These are phyloP conservation scores for Hemicentrotus pulcherrimus DNA, from an alignment of 35 echinoderm and acorn worm species.

Conservation along the genomic window DNA sequence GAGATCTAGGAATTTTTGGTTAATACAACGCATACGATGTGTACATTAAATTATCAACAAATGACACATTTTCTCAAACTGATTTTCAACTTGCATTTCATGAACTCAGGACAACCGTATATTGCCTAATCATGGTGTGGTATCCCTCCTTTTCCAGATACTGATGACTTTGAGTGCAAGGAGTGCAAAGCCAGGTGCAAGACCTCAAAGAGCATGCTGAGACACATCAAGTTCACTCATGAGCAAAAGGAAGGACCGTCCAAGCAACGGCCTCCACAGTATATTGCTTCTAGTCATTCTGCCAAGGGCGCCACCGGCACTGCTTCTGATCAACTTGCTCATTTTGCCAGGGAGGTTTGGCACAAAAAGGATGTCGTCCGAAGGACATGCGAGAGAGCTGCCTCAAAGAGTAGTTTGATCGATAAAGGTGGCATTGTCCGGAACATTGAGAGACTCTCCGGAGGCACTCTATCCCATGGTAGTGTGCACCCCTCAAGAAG, in stretches of 20 bases:
- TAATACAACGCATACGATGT: too few relatives aligned
- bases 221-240: conserved; percentile 1
- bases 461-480: neutral
- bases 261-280: neutral
- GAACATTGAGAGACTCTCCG: neutral
- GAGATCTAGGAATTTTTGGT: too few relatives aligned
- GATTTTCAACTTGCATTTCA: too few relatives aligned
- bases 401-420: neutral
- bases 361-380: neutral
- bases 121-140: too few relatives aligned
- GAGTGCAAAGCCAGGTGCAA: neutral
- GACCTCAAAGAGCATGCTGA: neutral
- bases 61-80: too few relatives aligned
- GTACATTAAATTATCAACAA: too few relatives aligned
- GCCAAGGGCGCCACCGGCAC: neutral
- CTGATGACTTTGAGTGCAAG: neutral
- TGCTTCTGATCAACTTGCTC: neutral
- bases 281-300: neutral
- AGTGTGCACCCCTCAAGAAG: neutral
- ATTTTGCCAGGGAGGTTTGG: neutral
- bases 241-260: neutral
- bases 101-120: too few relatives aligned
- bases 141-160: neutral
- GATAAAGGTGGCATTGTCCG: neutral
- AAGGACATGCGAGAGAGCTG: neutral